Evolutionary conservation across 2,797 vertebrate species (phyloP), one percentile per base, ranked within the genome.

Genomic region (Takifugu rubripes): DNA sequence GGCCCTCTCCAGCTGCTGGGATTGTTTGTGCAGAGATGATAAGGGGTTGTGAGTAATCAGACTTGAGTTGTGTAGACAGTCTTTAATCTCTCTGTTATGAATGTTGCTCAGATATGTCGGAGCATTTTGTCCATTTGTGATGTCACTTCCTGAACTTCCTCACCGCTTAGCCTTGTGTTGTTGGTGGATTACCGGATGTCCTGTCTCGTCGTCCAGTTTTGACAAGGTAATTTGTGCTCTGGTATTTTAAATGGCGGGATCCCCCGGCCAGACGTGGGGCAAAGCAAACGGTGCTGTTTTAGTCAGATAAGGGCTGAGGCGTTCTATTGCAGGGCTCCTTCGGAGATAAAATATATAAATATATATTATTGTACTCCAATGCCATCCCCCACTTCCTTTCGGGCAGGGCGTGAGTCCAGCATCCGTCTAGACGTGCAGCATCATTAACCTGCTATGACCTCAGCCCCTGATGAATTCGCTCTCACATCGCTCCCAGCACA

Each of bases 361-460:
- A 47, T 81, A 82, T 66, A 74, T 75, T 75, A 81, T 82, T 81
- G 66, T 67, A 60, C 57, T 66, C 52, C 45, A 17, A 43, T 52
- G 40, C 76, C 78, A 43, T 54, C 75, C 74, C 69, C 67, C 74
- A 5, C 67, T 70, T 74, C 74, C 81, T 83, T 74, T 74, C 70
- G 74, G 77, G 75, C 77, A 79, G 76, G 80, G 82, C 78, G 81
- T 76, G 79, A 82, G 87, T 82, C 76, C 77, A 70, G 65, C 62
- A 43, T 81, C 74, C 72, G 89, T 92, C 90, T 91, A 91, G 91
- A 91, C 89, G 83, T 57, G 85, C 77, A 67, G 79, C 84, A 79
- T 91, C 88, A 89, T 92, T 92, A 92, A 92, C 90, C 90, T 73
- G 75, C 78, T 8, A 29, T 64, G 89, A 91, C 91, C 90, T 72